Conservation (phyloP, 2,113 vertebrate genomes). For the Mesembrinibis cayennensis region DNA sequence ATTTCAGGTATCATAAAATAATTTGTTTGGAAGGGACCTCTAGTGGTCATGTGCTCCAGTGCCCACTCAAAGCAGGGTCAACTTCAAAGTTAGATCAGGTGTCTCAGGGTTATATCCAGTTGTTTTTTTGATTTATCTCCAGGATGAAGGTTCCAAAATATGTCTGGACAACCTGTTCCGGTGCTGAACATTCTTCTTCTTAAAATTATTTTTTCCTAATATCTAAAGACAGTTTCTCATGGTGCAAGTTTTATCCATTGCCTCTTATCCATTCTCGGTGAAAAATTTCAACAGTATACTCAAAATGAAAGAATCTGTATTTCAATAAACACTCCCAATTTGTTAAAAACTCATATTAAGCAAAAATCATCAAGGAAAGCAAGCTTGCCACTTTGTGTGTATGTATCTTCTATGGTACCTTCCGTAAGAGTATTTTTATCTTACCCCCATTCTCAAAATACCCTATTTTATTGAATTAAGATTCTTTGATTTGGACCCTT, state of each 20-base stretch:
- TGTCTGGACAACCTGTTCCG: neutral
- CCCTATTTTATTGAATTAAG: neutral
- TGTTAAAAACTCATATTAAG: neutral
- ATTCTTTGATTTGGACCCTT: neutral
- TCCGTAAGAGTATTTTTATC: neutral
- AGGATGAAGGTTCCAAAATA: neutral
- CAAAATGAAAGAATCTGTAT: neutral
- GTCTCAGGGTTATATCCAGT: neutral
- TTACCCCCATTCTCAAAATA: neutral
- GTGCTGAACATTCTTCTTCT: neutral
- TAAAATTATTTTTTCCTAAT: neutral
- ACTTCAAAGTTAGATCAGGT: neutral
- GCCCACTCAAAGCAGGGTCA: neutral
- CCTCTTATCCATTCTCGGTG: neutral
- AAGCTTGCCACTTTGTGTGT: neutral
- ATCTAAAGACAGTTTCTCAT: neutral
- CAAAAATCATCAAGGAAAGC: neutral
- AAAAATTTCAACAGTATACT: neutral
- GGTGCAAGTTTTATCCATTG: neutral
- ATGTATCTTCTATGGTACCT: neutral
- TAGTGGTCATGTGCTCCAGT: neutral
- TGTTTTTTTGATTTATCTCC: neutral
- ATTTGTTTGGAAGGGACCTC: neutral
- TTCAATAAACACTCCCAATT: neutral
- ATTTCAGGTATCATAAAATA: neutral